Evolutionary conservation across 2,888 invertebrate genomes (phyloP).

Genomic region (Zaprionus lineosus): DNA sequence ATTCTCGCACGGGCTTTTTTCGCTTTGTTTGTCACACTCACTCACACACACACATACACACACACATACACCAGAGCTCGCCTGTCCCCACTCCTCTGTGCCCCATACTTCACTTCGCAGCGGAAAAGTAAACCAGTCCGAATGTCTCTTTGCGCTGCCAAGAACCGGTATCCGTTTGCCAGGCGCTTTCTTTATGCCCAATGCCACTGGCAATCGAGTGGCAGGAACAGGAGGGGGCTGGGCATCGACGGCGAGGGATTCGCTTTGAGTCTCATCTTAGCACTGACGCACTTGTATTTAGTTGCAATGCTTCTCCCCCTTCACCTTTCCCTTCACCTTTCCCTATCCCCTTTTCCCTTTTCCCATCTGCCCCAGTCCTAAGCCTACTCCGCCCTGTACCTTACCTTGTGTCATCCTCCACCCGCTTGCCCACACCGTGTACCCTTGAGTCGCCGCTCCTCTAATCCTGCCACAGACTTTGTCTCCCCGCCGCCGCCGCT

Average conservation of each 20-base stretch:
- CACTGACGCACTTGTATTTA: slow-evolving; percentile 63
- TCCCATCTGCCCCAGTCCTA: not conserved
- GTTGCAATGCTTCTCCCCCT: slow-evolving; percentile 60
- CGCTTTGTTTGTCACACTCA: slow-evolving; percentile 76
- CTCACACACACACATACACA: slow-evolving; percentile 12
- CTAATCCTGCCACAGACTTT: slow-evolving; percentile 37
- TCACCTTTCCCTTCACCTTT: slow-evolving; percentile 2
- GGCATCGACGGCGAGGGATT: slow-evolving; percentile 14
- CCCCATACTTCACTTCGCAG: slow-evolving; percentile 61
- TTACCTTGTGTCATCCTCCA: not conserved
- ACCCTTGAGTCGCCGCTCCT: too few species aligned
- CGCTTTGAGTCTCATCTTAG: slow-evolving; percentile 62
- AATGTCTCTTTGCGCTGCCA: slow-evolving; percentile 33
- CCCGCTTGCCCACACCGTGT: not conserved
- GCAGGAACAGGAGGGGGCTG: not conserved
- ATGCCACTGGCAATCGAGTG: slow-evolving; percentile 29
- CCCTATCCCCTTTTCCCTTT: slow-evolving; percentile 3
- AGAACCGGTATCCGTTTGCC: slow-evolving; percentile 71
- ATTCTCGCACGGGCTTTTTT: slow-evolving; percentile 56
- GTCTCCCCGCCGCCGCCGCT: slow-evolving; percentile 11
- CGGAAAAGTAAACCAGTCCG: slow-evolving; percentile 74
- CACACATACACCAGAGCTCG: slow-evolving; percentile 5
- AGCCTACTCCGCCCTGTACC: not conserved
- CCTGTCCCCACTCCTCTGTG: not conserved
- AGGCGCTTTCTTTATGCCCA: slow-evolving; percentile 67